Evolutionary conservation across 1,140 invertebrate genomes (phyloP).

Genomic region (Zaprionus nigranus): DNA sequence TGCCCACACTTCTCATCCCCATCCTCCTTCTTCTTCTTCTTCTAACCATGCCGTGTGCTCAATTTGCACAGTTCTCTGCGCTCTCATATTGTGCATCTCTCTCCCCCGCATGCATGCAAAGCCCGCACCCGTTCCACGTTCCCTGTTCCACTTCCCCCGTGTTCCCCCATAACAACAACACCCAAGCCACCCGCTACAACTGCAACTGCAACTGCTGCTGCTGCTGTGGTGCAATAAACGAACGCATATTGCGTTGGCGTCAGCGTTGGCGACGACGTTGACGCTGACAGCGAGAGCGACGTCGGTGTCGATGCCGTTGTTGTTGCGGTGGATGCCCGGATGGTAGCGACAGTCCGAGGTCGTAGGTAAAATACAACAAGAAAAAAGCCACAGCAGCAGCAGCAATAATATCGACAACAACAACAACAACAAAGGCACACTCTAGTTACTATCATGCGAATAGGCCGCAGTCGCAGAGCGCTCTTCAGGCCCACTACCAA

Average conservation of each 20-base stretch:
- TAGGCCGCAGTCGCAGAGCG: conserved; percentile 63
- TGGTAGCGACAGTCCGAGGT: conserved; percentile 53
- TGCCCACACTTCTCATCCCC: conserved; percentile 38
- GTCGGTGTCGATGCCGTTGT: conserved; percentile 18
- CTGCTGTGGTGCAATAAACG: conserved; percentile 76
- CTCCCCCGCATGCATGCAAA: conserved; percentile 51
- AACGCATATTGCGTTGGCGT: conserved; percentile 81
- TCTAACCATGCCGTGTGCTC: conserved; percentile 56
- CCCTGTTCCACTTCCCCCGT: not conserved
- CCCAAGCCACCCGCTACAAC: conserved; percentile 40
- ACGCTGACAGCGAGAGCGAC: conserved; percentile 10
- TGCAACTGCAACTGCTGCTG: conserved; percentile 63
- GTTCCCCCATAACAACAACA: conserved; percentile 6
- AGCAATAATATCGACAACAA: conserved; percentile 58
- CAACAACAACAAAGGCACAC: conserved; percentile 57
- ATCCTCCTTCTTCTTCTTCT: conserved; percentile 31
- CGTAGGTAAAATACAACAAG: conserved; percentile 44
- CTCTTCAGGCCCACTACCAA: conserved; percentile 64
- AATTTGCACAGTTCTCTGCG: conserved; percentile 47
- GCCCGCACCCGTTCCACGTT: conserved; percentile 5
- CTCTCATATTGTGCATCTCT: conserved; percentile 66
- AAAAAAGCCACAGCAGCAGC: conserved; percentile 23
- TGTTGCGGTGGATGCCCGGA: conserved; percentile 49
- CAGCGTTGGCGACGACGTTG: conserved; percentile 36
- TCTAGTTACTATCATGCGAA: conserved; percentile 70